Percentiles rank a stretch among this genome's conserved stretches.
phyloP scores from a whole-genome alignment of 2,113 vertebrate genomes.

The Dryoscopus gambensis region DNA sequence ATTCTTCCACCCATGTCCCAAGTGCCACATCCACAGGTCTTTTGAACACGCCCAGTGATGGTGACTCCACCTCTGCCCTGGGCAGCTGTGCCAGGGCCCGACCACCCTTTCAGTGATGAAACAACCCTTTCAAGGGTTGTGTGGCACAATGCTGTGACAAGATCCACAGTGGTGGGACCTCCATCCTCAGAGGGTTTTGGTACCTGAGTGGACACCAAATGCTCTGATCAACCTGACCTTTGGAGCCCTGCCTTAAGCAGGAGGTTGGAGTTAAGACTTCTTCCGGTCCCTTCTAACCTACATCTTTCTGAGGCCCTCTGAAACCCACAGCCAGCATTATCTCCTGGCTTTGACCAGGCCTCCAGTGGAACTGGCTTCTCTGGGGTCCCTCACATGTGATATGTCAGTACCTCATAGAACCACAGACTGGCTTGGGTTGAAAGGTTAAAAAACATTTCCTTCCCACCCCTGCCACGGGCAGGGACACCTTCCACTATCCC shows the following conservation, averaged over 20 bases:
- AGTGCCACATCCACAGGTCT: neutral
- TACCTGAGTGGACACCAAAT: neutral
- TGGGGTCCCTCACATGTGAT: neutral
- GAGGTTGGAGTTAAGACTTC: neutral
- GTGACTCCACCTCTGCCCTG: neutral
- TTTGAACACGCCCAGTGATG: neutral
- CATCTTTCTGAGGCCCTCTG: accelerated
- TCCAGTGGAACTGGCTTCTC: neutral
- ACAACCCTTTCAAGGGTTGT: neutral
- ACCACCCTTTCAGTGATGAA: neutral
- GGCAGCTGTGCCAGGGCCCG: neutral
- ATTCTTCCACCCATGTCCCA: neutral
- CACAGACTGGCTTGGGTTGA: neutral
- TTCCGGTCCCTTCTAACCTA: neutral
- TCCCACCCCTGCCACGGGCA: neutral
- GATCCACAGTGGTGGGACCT: neutral
- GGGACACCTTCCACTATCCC: neutral
- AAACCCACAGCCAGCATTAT: neutral
- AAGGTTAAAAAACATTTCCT: neutral
- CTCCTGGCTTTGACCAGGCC: neutral
- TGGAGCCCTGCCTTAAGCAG: neutral
- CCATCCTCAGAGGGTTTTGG: neutral
- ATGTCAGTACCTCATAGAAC: neutral
- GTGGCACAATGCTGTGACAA: neutral
- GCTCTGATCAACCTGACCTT: neutral